Base-by-base conservation (phyloP, 1,140 invertebrate genomes). In the Bombus waltoni region DNA sequence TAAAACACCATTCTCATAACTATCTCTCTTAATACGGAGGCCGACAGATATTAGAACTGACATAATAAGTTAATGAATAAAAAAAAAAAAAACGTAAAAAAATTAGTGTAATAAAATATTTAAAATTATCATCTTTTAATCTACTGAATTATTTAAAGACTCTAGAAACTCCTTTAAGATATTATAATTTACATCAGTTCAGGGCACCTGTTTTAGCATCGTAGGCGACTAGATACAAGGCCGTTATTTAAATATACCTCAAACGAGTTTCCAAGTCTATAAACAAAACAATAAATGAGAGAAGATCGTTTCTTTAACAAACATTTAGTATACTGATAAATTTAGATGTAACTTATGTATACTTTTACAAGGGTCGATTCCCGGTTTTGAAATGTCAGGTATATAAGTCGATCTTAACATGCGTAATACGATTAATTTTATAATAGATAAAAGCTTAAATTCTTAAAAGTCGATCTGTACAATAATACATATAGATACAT, bases 151-250 rank as follows among this genome's bases (percentile, higher is more conserved):
- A 22, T 71, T 72, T 57, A 80, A 79, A 38, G 22, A 62, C 53
- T 72, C 32, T 5, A 15, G 32, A 47, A 59, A 78, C n/a, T n/a
- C 22, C 15, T 32, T 28, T 18, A 25, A 22, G 35, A 25, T 47
- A 32, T 38, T 65, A 83, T 62, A 59, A 44, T 59, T 76, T 68
- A 59, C 3, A 68, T 71, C 65, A 28, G n/a, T 59, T 79, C 38
- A 40, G 65, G n/a, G 35, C 47, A 53, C 35, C 66, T 62, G 53
- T 53, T 72, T 72, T 80, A 77, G 74, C 28, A 70, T 83, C 35
- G 38, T 84, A 84, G 71, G 25, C 77, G 77, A 85, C 77, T 85
- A 85, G 76, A 85, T 85, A 77, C 77, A 80, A 85, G 71, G 68
- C 53, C 83, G 68, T 80, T 73, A 72, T 85, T 73, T 22, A 59